These are phyloP conservation scores for Melanaphis sacchari DNA, from an alignment of 1,140 invertebrate species.

Conservation along the genomic window DNA sequence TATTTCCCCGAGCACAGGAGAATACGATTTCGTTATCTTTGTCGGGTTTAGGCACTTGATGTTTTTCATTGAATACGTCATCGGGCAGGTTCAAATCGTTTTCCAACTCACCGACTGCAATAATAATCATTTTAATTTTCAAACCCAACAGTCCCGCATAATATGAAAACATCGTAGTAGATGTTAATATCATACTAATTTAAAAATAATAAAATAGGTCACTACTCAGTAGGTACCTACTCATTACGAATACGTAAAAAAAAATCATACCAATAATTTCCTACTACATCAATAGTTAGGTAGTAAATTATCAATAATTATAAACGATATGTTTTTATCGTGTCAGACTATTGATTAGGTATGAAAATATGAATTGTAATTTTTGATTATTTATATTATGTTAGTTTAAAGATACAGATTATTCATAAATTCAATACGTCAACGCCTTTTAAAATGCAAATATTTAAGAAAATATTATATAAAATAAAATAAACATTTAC, in stretches of 20 bases:
- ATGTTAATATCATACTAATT: neutral
- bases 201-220: neutral
- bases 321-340: too few species aligned
- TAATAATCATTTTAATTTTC: neutral
- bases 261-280: too few species aligned
- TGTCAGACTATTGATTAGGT: too few species aligned
- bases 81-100: neutral
- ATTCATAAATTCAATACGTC: neutral
- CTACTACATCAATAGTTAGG: too few species aligned
- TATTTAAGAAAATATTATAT: neutral
- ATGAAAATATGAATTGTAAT: neutral
- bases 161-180: neutral
- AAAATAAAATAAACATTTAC: neutral
- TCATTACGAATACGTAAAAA: too few species aligned
- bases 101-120: slow-evolving; percentile 14
- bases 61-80: neutral
- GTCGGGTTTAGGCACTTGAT: neutral
- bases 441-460: neutral
- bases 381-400: neutral
- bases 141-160: neutral
- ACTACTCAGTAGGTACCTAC: neutral
- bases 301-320: too few species aligned
- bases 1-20: slow-evolving; percentile 17
- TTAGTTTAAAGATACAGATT: neutral
- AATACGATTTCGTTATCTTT: slow-evolving; percentile 15